Evolutionary conservation across 2,113 vertebrate species (phyloP), one percentile per base, ranked within the genome.

Genomic region (Setophaga petechia): DNA sequence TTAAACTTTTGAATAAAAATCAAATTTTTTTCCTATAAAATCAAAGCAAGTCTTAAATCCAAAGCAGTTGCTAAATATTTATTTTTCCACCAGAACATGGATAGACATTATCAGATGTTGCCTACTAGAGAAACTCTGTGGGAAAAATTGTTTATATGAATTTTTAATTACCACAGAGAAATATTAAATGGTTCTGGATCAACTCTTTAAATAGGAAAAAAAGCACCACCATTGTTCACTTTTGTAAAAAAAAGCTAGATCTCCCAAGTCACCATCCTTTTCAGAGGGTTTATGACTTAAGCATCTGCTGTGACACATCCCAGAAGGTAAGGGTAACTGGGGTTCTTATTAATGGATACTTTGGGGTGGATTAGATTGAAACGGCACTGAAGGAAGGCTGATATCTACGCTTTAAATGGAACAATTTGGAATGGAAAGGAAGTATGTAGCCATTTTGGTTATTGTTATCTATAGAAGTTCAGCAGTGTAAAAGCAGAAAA

Each of bases 221-320:
- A 16, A 16, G 17, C 28, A 78, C 9, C 10, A 49, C 1, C 3
- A 20, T 65, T 0, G 0, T 31, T 72, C 33, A 47, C 7, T 63
- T 87, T 10, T 12, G 2, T 58, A 85, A 47, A 57, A 72, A 65
- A 51, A 49, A 39, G 9, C 3, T 58, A 49, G 2, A 69, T 84
- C 4, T 31, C 8, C 4, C 10, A 44, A 43, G 4, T 57, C 41
- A 55, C 7, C 8, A 21, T 37, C 13, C 8, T 73, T 87, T 89
- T 79, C 31, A 30, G 22, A 76, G 11, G 8, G 11, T 76, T 91
- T 87, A 54, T 83, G 31, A 61, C 37, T 72, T 18, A n/a, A 6
- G 6, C 10, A 52, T 68, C 22, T 86, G 13, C 31, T 59, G 9
- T 35, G n/a, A 47, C 44, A 52, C 14, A 18, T 52, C 46, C 9